These are phyloP conservation scores for Amblyornis subalaris DNA, from an alignment of 2,113 vertebrate species.

Conservation along the genomic window DNA sequence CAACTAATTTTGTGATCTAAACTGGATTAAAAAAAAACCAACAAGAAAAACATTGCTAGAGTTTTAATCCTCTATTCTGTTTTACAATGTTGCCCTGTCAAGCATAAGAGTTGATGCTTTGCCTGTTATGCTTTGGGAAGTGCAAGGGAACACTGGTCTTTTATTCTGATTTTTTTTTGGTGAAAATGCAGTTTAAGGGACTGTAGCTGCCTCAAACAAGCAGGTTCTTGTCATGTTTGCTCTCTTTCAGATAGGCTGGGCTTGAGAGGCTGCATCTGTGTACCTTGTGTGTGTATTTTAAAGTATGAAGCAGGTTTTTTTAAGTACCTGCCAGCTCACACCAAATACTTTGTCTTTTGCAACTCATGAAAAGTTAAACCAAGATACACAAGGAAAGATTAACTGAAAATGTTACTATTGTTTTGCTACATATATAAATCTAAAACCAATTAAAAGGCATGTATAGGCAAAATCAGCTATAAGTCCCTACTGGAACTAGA, in stretches of 20 bases:
- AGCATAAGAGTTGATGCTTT: neutral
- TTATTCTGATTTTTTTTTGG: neutral
- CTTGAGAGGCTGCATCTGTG: neutral
- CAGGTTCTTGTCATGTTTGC: constrained; percentile 25
- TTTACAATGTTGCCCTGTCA: neutral
- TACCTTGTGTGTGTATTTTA: neutral
- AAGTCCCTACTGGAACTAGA: neutral
- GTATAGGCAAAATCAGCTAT: neutral
- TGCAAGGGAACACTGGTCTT: neutral
- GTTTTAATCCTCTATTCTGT: neutral
- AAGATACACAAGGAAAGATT: neutral
- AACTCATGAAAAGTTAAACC: neutral
- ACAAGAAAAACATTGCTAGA: neutral
- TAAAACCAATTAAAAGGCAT: neutral
- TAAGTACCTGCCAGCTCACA: neutral
- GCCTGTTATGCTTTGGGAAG: neutral
- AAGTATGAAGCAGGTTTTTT: neutral
- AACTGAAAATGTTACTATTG: neutral
- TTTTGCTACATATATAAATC: constrained; percentile 4
- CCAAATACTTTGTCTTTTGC: neutral
- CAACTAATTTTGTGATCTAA: neutral
- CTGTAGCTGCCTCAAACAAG: neutral
- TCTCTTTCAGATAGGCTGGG: neutral
- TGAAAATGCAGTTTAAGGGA: neutral
- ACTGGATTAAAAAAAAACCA: neutral